These are phyloP conservation scores for Drosophila bocqueti DNA, from an alignment of 1,140 invertebrate genomes.

Conservation along the genomic window DNA sequence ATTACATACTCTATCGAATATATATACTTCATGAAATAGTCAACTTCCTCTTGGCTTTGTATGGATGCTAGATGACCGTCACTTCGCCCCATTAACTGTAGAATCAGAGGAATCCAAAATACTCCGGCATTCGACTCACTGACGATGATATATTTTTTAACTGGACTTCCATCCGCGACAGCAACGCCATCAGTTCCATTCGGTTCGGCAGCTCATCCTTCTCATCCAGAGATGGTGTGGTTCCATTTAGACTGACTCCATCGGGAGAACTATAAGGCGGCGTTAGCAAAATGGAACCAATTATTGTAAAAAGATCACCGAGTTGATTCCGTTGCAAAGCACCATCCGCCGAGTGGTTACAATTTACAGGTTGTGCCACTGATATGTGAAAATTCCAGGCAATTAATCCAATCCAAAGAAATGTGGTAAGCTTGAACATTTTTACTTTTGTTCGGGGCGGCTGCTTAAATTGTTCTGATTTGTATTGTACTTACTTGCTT, in stretches of 20 bases:
- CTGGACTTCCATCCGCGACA: background rate
- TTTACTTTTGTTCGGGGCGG: background rate
- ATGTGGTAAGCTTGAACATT: background rate
- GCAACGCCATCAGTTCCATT: background rate
- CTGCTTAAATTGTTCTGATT: background rate
- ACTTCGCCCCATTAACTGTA: background rate
- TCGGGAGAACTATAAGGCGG: background rate
- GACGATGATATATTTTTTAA: background rate
- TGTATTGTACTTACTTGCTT: background rate
- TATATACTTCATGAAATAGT: fast-evolving
- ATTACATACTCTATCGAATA: too few species aligned
- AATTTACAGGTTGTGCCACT: background rate
- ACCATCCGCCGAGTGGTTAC: background rate
- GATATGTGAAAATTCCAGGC: background rate
- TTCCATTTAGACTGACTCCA: too few species aligned
- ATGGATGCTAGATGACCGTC: background rate
- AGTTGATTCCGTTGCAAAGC: background rate
- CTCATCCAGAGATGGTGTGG: background rate
- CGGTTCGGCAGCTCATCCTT: background rate
- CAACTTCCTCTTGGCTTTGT: background rate
- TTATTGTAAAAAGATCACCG: too few species aligned
- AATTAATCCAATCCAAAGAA: background rate
- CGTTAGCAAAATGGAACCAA: background rate
- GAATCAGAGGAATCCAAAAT: background rate
- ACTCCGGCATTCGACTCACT: background rate